Evolutionary conservation across 1,140 invertebrate species (phyloP), one percentile per base, ranked within the genome.

Genomic region (Gonioctena quinquepunctata): DNA sequence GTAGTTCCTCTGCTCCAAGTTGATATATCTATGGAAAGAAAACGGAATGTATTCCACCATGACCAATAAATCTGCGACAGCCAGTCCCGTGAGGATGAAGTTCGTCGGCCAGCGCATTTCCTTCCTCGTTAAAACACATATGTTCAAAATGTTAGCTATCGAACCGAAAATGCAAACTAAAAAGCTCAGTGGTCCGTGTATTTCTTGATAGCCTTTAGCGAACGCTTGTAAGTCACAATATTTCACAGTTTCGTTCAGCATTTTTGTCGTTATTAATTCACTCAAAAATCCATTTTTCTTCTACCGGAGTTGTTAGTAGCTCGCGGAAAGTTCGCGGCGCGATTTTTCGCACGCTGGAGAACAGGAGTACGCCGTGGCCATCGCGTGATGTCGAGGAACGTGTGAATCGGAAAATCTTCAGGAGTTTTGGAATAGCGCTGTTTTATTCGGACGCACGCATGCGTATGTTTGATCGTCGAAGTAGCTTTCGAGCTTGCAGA

Each of bases 21-120:
- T 87, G 26, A 96, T 88, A 74, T 94, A 94, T 78, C 90, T 89
- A 80, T 96, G 94, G 33, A 92, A 87, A 1, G 91, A 90, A 79
- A 93, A 97, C 0, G 96, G 96, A 64, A 98, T 92, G 81, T 98
- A 99, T 69, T 96, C 94, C 23, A 95, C 81, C 95, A 99, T 98
- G 0, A 97, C 95, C 1, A 97, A 85, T 50, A 97, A 87, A 83
- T 99, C 96, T 1, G 95, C 94, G 1, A 97, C 89, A 0, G 96
- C 96, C 21, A 98, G 85, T 13, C 93, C 95, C 0, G 94, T 96
- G 1, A 91, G 86, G 77, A 95, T 94, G 66, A 89, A 88, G 83
- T 96, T 96, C 2, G 94, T 95, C 0, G 94, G 90, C 8, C 92
- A 94, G 50, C 87, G 84, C 95, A 98, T 97, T 79, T 96, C 93